Evolutionary conservation across 2,113 vertebrate species (phyloP).

Genomic region (Procavia capensis): DNA sequence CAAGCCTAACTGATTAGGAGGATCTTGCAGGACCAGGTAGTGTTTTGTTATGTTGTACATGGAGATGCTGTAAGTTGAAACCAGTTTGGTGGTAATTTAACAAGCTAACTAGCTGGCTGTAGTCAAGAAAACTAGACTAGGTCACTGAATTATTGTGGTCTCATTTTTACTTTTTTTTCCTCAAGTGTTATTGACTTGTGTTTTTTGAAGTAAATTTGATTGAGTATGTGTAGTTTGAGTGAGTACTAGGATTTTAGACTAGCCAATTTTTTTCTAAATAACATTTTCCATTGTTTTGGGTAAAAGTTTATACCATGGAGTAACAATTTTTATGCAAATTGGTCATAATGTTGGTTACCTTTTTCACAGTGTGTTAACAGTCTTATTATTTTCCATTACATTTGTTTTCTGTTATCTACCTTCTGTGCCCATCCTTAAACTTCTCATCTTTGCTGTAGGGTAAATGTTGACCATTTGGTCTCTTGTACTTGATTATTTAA

Average conservation of each 20-base stretch:
- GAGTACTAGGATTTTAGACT: not conserved
- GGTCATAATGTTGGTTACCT: not conserved
- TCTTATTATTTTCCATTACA: not conserved
- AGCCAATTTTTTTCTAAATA: not conserved
- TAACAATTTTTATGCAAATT: not conserved
- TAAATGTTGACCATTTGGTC: not conserved
- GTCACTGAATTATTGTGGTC: not conserved
- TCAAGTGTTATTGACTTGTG: not conserved
- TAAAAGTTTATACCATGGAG: not conserved
- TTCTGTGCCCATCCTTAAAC: not conserved
- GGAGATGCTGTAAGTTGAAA: too few relatives aligned
- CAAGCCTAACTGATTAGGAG: too few relatives aligned
- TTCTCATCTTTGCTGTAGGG: not conserved
- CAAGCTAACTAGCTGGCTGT: not conserved
- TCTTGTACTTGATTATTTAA: not conserved
- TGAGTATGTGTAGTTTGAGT: not conserved
- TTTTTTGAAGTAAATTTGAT: not conserved
- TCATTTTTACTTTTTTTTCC: not conserved
- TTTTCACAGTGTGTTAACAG: not conserved
- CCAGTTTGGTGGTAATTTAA: too few relatives aligned
- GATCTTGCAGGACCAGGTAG: too few relatives aligned
- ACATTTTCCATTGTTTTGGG: not conserved
- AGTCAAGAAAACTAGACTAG: slow-evolving; percentile 9
- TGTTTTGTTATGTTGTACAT: too few relatives aligned
- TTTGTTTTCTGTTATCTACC: not conserved